A percentile compares a stretch with the other conserved stretches of the same genome.
These are phyloP conservation scores for Drosophila punjabiensis DNA, from an alignment of 1,140 invertebrate species.

Conservation along the genomic window DNA sequence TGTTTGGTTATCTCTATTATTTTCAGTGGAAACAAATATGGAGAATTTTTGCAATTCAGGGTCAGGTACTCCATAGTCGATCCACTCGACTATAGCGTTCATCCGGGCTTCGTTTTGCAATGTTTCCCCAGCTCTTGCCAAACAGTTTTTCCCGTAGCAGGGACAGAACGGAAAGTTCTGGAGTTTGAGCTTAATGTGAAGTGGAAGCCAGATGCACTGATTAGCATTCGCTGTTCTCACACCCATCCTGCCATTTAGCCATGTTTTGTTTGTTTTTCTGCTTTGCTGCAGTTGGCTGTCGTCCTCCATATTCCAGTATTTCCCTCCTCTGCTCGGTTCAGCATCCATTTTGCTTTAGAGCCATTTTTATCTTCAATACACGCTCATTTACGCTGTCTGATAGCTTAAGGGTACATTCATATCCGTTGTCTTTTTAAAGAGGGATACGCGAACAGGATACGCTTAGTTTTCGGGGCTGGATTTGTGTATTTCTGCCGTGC, in stretches of 20 bases:
- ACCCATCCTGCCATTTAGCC: constrained; percentile 68
- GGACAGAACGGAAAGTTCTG: constrained; percentile 44
- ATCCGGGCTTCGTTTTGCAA: constrained; percentile 5
- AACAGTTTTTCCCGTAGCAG: constrained; percentile 74
- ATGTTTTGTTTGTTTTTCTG: constrained; percentile 74
- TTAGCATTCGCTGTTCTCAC: constrained; percentile 23
- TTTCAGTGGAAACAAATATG: not conserved
- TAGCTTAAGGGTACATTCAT: constrained; percentile 79
- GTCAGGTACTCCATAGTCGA: constrained; percentile 1
- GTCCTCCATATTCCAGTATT: constrained; percentile 5
- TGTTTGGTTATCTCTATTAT: not conserved
- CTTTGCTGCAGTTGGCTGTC: constrained; percentile 46
- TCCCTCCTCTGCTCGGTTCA: constrained; percentile 25
- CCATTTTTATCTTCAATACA: constrained; percentile 76
- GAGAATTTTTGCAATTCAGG: no score
- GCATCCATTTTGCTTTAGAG: constrained; percentile 38
- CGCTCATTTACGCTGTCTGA: constrained; percentile 83
- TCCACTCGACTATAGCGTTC: not conserved
- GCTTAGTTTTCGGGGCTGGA: constrained; percentile 33
- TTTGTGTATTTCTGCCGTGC: constrained; percentile 38
- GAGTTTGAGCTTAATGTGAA: constrained; percentile 43
- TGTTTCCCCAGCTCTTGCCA: constrained; percentile 34
- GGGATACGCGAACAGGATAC: constrained; percentile 36
- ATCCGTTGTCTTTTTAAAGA: constrained; percentile 70
- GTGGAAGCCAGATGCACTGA: constrained; percentile 13